phyloP scores from a whole-genome alignment of 2,113 vertebrate species.

The Callocephalon fimbriatum region DNA sequence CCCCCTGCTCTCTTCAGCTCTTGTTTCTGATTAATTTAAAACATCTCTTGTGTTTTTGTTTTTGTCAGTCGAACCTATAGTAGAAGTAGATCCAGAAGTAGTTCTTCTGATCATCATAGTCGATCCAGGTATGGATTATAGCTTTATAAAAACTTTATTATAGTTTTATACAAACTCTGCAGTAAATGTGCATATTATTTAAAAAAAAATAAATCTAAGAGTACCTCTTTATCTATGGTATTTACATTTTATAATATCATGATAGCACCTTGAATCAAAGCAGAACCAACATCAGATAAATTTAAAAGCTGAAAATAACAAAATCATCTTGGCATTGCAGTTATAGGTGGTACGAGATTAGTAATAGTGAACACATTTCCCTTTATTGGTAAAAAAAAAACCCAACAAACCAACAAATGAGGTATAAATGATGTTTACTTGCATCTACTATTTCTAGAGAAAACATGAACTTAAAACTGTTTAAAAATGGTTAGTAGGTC shows the following conservation, averaged over 20 bases:
- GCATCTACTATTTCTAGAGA: not conserved
- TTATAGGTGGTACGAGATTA: rapidly evolving
- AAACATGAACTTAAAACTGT: not conserved
- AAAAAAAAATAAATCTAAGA: not conserved
- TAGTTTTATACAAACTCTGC: not conserved
- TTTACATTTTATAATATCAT: rapidly evolving
- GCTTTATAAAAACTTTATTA: not conserved
- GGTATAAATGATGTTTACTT: not conserved
- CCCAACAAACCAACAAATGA: not conserved
- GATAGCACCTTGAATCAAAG: not conserved
- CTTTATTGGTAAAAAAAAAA: not conserved
- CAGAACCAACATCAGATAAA: not conserved
- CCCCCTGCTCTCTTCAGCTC: not conserved
- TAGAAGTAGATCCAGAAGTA: slow-evolving; percentile 90
- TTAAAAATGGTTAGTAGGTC: not conserved
- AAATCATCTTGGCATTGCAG: not conserved
- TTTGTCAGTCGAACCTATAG: slow-evolving; percentile 84
- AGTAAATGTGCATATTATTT: not conserved
- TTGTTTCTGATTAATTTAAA: not conserved
- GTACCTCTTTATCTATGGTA: not conserved
- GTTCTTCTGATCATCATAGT: slow-evolving; percentile 81
- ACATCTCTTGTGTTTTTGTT: not conserved
- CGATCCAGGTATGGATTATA: slow-evolving; percentile 85
- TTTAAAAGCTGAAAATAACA: not conserved
- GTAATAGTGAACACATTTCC: not conserved